Evolutionary conservation across 2,113 vertebrate genomes (phyloP), one percentile per base, ranked within the genome.

Genomic region (Chamaea fasciata): DNA sequence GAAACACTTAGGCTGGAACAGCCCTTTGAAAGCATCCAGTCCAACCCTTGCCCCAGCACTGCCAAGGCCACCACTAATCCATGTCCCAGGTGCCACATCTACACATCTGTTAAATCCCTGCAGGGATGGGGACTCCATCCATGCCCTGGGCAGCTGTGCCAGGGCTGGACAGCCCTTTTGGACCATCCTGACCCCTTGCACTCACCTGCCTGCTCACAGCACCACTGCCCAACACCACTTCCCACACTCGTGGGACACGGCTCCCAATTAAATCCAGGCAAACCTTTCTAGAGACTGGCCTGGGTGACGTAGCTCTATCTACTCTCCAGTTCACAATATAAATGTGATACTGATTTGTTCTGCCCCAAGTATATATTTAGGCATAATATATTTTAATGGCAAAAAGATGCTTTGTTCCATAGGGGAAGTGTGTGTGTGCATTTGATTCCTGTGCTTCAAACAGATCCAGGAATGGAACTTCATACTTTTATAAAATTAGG

Each of bases 401-500:
- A 95, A 96, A 94, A 96, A 96, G 85, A 80, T 92, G 92, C 65
- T 94, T 94, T 93, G 73, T 84, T 96, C 80, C 33, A 74, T 33
- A 16, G 63, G 67, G 39, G 31, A 30, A 33, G 50, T 79, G 44
- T 42, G 53, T 19, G 20, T 26, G 41, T 42, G 46, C 41, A 83
- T 95, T 95, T 96, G 83, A 86, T 97, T 85, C 91, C 59, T 37
- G 37, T 39, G 57, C 96, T 97, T 95, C 96, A 77, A 96, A 93
- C 68, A 92, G 89, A 96, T 59, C 75, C 88, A 94, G 90, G 92
- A 96, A 97, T 53, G 85, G 78, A 97, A 98, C 96, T 95, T 93
- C 97, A 94, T 94, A 92, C 89, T 79, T 91, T 47, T 50, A 85
- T 46, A 96, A 96, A 97, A 98, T 97, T 90, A 97, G 93, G 86